Conservation (phyloP, 2,888 invertebrate genomes). For the Morpho helenor region DNA sequence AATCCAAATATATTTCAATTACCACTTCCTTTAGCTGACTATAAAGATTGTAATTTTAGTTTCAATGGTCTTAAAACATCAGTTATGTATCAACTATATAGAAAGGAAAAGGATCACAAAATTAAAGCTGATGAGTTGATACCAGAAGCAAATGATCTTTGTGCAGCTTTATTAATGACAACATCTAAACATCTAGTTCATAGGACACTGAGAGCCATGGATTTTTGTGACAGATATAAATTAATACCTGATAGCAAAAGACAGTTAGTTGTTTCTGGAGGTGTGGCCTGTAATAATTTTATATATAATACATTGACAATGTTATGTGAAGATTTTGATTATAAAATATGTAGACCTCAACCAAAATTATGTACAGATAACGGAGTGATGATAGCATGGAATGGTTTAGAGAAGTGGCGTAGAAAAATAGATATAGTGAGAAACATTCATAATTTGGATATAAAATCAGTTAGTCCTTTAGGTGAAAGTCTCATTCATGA, state of each 20-base stretch:
- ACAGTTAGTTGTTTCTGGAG: conserved; percentile 93
- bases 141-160: conserved; percentile 88
- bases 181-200: conserved; percentile 89
- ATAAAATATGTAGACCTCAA: conserved; percentile 86
- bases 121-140: conserved; percentile 85
- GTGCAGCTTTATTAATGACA: conserved; percentile 89
- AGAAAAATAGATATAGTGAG: conserved; percentile 69
- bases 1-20: conserved; percentile 84
- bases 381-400: conserved; percentile 99
- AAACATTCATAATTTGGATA: conserved; percentile 82
- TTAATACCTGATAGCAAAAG: conserved; percentile 81
- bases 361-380: conserved; percentile 96
- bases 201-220: conserved; percentile 91
- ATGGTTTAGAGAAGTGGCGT: conserved; percentile 91
- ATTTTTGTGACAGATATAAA: conserved; percentile 82
- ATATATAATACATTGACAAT: conserved; percentile 84
- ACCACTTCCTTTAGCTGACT: conserved; percentile 80
- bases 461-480: conserved; percentile 80
- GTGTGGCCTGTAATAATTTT: conserved; percentile 96
- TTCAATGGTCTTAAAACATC: conserved; percentile 91
- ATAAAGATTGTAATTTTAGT: conserved; percentile 93
- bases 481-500: conserved; percentile 81
- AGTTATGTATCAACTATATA: conserved; percentile 71
- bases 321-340: conserved; percentile 83
- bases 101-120: conserved; percentile 79